These are phyloP conservation scores for Coregonus clupeaformis DNA, from an alignment of 2,113 vertebrate genomes.

Conservation along the genomic window DNA sequence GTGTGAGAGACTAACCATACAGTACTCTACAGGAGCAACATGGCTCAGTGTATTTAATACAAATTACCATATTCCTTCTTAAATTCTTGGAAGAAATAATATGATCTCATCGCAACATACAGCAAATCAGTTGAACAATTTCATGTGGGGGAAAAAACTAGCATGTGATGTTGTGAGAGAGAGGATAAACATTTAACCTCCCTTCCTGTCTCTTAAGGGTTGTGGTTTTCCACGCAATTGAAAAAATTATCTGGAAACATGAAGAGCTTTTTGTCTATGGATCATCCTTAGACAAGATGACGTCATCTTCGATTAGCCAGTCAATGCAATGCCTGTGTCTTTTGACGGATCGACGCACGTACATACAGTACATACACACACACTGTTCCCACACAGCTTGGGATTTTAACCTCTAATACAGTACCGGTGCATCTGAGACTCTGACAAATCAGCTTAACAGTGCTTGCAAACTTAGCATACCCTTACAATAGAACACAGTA, in stretches of 20 bases:
- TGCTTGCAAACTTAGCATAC: constrained; percentile 37
- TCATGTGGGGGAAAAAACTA: constrained; percentile 6
- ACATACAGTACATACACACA: background rate
- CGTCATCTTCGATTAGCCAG: constrained; percentile 37
- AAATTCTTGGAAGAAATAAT: background rate
- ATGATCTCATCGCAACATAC: background rate
- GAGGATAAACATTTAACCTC: background rate
- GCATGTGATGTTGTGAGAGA: constrained; percentile 7
- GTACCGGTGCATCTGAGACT: constrained; percentile 39
- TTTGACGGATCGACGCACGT: constrained; percentile 9
- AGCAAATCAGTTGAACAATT: constrained; percentile 5
- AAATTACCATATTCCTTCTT: constrained; percentile 6
- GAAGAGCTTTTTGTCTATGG: constrained; percentile 33
- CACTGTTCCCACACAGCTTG: constrained; percentile 1
- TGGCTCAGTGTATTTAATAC: background rate
- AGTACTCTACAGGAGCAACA: background rate
- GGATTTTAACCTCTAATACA: constrained; percentile 49
- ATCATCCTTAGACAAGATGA: constrained; percentile 19
- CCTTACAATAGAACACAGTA: constrained; percentile 19
- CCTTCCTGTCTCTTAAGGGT: constrained; percentile 6
- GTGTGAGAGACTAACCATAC: background rate
- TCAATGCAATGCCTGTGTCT: constrained; percentile 70
- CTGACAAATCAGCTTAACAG: constrained; percentile 25
- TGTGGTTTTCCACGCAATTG: constrained; percentile 15
- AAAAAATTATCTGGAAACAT: constrained; percentile 34